phyloP scores from a whole-genome alignment of 2,888 invertebrate genomes.

The Thera obeliscata region DNA sequence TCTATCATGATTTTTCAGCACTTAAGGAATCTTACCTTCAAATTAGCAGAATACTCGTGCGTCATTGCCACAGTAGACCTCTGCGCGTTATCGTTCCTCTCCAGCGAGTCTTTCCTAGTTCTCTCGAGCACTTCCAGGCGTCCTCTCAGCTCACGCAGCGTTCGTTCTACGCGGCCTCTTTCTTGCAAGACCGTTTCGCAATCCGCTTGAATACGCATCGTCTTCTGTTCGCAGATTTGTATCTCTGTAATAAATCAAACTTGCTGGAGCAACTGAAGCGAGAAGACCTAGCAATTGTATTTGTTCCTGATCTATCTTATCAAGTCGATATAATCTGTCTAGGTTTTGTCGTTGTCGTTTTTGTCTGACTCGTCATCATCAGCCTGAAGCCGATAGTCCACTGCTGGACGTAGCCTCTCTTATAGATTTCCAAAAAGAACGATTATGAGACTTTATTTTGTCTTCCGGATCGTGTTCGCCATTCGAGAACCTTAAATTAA shows the following conservation, averaged over 20 bases:
- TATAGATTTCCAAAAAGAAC: no score
- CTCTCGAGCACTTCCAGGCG: constrained; percentile 85
- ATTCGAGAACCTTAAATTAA: no score
- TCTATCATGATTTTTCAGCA: no score
- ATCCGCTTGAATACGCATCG: constrained; percentile 87
- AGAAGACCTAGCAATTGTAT: background rate
- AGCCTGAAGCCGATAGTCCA: no score
- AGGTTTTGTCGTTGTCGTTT: no score
- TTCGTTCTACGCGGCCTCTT: constrained; percentile 83
- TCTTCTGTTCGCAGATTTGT: constrained; percentile 89
- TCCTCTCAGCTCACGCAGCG: constrained; percentile 85
- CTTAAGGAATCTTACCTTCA: constrained; percentile 64
- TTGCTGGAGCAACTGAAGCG: background rate
- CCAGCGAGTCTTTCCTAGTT: constrained; percentile 85
- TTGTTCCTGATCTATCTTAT: no score
- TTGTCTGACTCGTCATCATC: no score
- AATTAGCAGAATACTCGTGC: constrained; percentile 80
- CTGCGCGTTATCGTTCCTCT: constrained; percentile 83
- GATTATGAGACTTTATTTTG: no score
- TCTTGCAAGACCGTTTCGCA: constrained; percentile 84
- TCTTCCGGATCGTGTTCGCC: no score
- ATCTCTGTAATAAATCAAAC: constrained; percentile 61
- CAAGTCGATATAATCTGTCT: no score
- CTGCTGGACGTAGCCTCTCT: no score
- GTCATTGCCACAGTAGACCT: constrained; percentile 84